Conservation (phyloP, 2,797 vertebrate genomes). For the Mionectes olivaceus region DNA sequence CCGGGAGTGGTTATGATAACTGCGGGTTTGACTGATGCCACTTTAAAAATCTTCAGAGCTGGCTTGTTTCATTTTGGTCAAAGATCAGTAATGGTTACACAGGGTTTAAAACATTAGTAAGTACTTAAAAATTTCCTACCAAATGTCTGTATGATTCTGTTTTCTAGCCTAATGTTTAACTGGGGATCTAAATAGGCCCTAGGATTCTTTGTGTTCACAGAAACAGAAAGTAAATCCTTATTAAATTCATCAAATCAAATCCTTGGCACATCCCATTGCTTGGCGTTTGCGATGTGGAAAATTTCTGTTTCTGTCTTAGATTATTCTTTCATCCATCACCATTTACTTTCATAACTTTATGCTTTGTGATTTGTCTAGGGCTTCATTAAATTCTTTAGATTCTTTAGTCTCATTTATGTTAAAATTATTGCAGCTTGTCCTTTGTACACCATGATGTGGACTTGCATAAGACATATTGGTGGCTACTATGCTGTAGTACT, state of each 20-base stretch:
- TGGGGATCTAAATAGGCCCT: not conserved
- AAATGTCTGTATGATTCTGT: slow-evolving; percentile 3
- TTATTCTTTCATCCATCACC: not conserved
- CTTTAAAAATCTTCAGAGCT: slow-evolving; percentile 20
- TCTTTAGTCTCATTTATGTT: not conserved
- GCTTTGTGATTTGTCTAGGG: not conserved
- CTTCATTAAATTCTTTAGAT: not conserved
- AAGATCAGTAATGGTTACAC: slow-evolving; percentile 18
- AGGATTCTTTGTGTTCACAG: not conserved
- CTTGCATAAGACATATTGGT: not conserved
- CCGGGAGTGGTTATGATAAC: not conserved
- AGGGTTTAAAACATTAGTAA: not conserved
- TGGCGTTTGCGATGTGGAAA: not conserved
- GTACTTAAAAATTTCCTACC: slow-evolving; percentile 26
- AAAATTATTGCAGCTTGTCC: not conserved
- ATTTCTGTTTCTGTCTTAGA: not conserved
- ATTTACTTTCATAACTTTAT: not conserved
- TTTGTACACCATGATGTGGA: not conserved
- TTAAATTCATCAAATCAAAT: not conserved
- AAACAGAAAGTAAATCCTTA: slow-evolving; percentile 21
- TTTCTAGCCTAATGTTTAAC: slow-evolving; percentile 24
- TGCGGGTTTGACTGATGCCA: not conserved
- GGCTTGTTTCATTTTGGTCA: slow-evolving; percentile 12
- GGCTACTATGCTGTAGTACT: not conserved
- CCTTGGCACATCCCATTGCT: not conserved